Evolutionary conservation across 1,140 invertebrate genomes (phyloP).

Genomic region (Stegodyphus dumicola): DNA sequence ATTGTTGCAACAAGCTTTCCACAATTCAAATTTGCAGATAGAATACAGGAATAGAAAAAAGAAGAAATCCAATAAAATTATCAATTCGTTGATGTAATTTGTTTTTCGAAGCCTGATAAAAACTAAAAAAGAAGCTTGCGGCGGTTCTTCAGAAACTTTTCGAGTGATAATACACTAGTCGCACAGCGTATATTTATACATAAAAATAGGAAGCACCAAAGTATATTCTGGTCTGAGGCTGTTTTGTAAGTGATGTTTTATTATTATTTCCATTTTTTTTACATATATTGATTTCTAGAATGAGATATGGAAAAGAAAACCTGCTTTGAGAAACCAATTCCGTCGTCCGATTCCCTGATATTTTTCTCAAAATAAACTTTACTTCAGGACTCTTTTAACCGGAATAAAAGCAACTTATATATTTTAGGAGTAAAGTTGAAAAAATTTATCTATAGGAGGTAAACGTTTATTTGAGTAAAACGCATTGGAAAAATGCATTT

Average conservation of each 20-base stretch:
- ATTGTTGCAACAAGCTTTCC: no score
- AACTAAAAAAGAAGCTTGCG: neutral
- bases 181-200: neutral
- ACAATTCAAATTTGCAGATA: no score
- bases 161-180: slow-evolving; percentile 18
- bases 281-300: no score
- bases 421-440: neutral
- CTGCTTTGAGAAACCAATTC: slow-evolving; percentile 12
- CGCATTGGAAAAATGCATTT: neutral
- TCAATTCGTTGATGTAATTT: slow-evolving; percentile 23
- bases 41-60: no score
- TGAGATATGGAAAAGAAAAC: neutral
- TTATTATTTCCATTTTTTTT: no score
- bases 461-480: slow-evolving; percentile 7
- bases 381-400: slow-evolving; percentile 3
- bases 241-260: neutral
- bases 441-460: slow-evolving; percentile 34
- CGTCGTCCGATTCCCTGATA: neutral
- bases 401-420: slow-evolving; percentile 1
- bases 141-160: slow-evolving; percentile 27
- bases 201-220: slow-evolving; percentile 9
- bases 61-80: neutral
- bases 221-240: neutral
- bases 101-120: slow-evolving; percentile 24
- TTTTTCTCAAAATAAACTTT: slow-evolving; percentile 29